A percentile compares a stretch with the other conserved stretches of the same genome.
These are phyloP conservation scores for Corythornis leucogaster DNA, from an alignment of 2,797 vertebrate genomes.

Conservation along the genomic window DNA sequence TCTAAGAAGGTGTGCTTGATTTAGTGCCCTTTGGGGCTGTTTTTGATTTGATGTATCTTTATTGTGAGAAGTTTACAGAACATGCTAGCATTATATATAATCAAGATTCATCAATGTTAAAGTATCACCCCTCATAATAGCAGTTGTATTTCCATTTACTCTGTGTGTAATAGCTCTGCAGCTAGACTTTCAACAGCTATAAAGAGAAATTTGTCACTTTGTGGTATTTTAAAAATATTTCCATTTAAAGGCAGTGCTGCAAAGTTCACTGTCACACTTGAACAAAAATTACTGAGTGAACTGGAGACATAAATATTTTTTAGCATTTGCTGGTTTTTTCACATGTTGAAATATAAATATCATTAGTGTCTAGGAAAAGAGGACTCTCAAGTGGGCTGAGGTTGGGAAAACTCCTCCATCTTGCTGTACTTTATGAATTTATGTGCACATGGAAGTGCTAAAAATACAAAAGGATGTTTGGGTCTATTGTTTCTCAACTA, in stretches of 20 bases:
- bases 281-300: background rate
- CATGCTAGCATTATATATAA: background rate
- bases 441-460: background rate
- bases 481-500: background rate
- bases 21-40: background rate
- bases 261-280: background rate
- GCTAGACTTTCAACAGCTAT: background rate
- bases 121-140: background rate
- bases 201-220: background rate
- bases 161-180: background rate
- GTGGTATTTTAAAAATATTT: background rate
- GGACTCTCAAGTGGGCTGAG: background rate
- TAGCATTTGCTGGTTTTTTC: background rate
- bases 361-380: background rate
- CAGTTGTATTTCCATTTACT: background rate
- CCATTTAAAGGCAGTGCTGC: background rate
- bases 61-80: background rate
- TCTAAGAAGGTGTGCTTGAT: background rate
- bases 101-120: background rate
- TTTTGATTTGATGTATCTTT: background rate
- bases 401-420: background rate
- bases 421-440: background rate
- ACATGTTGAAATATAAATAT: background rate
- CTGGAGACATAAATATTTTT: background rate
- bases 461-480: background rate